phyloP scores from a whole-genome alignment of 2,113 vertebrate genomes.

The Gila orcuttii region DNA sequence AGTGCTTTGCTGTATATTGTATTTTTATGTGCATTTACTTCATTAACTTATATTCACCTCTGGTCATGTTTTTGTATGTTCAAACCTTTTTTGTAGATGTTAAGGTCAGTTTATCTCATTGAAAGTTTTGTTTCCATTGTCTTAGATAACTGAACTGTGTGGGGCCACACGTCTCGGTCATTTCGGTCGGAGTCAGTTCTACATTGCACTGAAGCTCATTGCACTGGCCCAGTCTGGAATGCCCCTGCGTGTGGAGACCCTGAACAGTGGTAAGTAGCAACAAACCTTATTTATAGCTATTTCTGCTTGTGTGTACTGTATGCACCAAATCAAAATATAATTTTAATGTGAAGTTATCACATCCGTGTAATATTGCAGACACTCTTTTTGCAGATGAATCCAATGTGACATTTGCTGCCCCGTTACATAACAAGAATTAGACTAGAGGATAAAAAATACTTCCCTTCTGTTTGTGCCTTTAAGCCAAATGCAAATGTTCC shows the following conservation, averaged over 20 bases:
- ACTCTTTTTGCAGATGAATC: background rate
- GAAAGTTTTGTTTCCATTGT: constrained; percentile 25
- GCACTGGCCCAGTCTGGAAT: constrained; percentile 95
- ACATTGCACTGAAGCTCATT: constrained; percentile 97
- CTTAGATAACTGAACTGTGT: constrained; percentile 92
- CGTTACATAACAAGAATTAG: constrained; percentile 40
- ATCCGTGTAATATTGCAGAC: background rate
- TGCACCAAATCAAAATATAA: background rate
- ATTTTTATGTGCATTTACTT: background rate
- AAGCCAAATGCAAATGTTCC: constrained; percentile 15
- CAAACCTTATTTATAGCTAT: background rate
- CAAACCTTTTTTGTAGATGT: background rate
- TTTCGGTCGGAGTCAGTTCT: constrained; percentile 98
- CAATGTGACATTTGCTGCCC: background rate
- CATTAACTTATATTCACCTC: background rate
- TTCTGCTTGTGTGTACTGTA: background rate
- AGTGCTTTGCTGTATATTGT: too few species aligned
- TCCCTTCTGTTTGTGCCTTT: constrained; percentile 13
- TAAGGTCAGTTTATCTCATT: constrained; percentile 2
- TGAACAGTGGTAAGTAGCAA: constrained; percentile 88
- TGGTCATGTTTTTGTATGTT: background rate
- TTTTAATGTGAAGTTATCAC: background rate
- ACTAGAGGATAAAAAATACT: constrained; percentile 8
- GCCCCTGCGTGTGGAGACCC: constrained; percentile 93
- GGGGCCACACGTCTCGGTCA: constrained; percentile 96